Evolutionary conservation across 2,797 vertebrate genomes (phyloP), one percentile per base, ranked within the genome.

Genomic region (Sebastes trivittatus): DNA sequence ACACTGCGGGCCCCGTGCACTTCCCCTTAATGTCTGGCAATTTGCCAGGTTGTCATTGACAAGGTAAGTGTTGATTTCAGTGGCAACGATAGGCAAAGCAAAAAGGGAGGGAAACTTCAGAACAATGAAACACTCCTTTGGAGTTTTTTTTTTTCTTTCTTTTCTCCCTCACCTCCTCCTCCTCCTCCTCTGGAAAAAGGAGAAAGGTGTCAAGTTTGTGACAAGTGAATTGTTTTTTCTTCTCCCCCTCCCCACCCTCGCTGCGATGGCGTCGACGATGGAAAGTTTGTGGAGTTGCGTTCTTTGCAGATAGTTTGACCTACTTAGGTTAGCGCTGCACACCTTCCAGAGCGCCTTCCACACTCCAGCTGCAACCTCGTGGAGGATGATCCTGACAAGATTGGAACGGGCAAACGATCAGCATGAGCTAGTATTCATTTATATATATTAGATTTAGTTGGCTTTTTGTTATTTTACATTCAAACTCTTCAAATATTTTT

Each of bases 11-110:
- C 95, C 96, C 94, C 34, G 38, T 81, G 73, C 96, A 96, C 96
- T 96, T 97, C 96, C 95, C 96, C 97, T 97, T 97, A 97, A 97
- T 97, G 97, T 96, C 95, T 97, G 96, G 96, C 97, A 98, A 97
- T 97, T 97, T 97, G 95, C 97, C 97, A 96, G 96, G 77, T 96
- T 97, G 97, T 97, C 97, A 97, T 96, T 97, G 97, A 97, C 97
- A 97, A 96, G 96, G 96, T 97, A 97, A 97, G 97, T 97, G 97
- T 96, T 96, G 97, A 97, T 98, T 96, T 97, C 96, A 95, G 95
- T 75, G 90, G 96, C 93, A 93, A 94, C 92, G 95, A 97, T 96
- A 95, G 95, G 97, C 96, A 96, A 96, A 97, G 96, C 95, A 82
- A 72, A 87, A 87, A 72, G 81, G 74, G 75, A 84, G 78, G 77